Conservation (phyloP, 2,888 invertebrate genomes). For the Notocelia uddmanniana region DNA sequence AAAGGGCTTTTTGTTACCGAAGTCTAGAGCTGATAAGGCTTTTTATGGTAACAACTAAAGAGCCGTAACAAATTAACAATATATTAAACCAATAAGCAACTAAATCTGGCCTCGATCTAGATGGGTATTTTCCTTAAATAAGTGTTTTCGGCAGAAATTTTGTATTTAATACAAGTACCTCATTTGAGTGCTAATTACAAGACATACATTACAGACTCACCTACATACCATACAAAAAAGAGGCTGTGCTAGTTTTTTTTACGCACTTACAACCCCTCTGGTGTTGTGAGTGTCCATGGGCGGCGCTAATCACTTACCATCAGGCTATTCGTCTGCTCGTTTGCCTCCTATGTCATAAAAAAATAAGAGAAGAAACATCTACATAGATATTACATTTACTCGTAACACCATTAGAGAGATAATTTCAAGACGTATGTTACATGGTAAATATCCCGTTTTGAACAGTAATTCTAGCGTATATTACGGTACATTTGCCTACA, state of each 20-base stretch:
- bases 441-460: no score
- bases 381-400: no score
- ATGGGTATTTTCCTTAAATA: not conserved
- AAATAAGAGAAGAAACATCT: no score
- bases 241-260: not conserved
- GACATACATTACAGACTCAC: not conserved
- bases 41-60: not conserved
- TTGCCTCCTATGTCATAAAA: no score
- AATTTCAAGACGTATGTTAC: no score
- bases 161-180: not conserved
- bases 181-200: not conserved
- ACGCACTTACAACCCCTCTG: no score
- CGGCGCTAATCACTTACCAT: no score
- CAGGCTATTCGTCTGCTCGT: no score
- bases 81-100: conserved; percentile 5
- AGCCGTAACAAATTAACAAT: not conserved
- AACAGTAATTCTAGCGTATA: no score
- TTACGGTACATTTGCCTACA: no score
- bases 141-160: not conserved
- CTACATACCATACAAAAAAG: not conserved
- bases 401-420: no score
- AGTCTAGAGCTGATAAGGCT: conserved; percentile 9
- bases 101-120: conserved; percentile 16
- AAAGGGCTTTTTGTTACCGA: not conserved
- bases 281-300: no score